Percentiles rank a stretch among this genome's conserved stretches.
Evolutionary conservation across 2,797 vertebrate species (phyloP).

Genomic region (Lacerta agilis): DNA sequence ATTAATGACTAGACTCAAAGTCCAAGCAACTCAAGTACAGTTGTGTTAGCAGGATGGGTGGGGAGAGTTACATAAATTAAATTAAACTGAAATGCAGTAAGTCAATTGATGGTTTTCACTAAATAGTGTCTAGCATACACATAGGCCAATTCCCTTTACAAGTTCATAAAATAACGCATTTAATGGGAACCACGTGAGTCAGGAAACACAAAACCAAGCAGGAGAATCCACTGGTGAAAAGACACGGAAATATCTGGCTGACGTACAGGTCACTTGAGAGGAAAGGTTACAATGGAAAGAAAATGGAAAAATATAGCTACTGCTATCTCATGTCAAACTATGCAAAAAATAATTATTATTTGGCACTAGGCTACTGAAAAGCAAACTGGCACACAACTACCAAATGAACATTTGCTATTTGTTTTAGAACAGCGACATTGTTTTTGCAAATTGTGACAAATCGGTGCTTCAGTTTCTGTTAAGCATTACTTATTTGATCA

Average conservation of each 20-base stretch:
- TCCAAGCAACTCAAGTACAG: not conserved
- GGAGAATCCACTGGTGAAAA: conserved; percentile 17
- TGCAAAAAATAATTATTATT: conserved; percentile 29
- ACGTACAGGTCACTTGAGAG: conserved; percentile 21
- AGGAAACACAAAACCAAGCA: conserved; percentile 33
- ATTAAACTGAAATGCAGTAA: not conserved
- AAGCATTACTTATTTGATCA: not conserved
- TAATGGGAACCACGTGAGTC: not conserved
- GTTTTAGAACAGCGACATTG: conserved; percentile 43
- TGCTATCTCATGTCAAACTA: conserved; percentile 17
- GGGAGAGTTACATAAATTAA: not conserved
- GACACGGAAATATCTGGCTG: not conserved
- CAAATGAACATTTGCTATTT: conserved; percentile 63
- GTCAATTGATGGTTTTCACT: conserved; percentile 1
- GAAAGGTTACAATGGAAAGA: conserved; percentile 21
- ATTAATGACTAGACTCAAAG: not conserved
- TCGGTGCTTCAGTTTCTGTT: conserved; percentile 1
- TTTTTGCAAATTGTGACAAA: conserved; percentile 47
- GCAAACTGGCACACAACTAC: conserved; percentile 49
- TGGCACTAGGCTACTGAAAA: conserved; percentile 53
- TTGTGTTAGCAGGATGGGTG: not conserved
- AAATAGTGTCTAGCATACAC: not conserved
- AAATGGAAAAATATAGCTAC: conserved; percentile 3
- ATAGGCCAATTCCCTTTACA: not conserved
- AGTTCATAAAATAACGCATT: conserved; percentile 29